Evolutionary conservation across 2,888 invertebrate species (phyloP).

Genomic region (Hesperia comma): DNA sequence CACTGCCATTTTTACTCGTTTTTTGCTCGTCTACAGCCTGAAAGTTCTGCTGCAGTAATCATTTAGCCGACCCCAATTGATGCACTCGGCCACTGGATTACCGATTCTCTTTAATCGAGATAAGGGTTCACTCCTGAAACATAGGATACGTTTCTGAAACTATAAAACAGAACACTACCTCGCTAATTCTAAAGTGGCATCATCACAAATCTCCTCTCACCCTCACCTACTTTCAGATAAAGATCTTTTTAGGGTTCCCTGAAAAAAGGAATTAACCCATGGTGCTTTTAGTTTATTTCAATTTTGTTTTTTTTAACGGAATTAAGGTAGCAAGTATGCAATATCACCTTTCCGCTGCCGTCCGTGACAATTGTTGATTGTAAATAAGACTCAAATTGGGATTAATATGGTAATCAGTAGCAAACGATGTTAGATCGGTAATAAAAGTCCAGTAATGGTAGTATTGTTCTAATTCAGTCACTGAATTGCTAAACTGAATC

Average conservation of each 20-base stretch:
- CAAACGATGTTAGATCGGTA: too few relatives aligned
- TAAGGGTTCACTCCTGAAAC: conserved; percentile 17
- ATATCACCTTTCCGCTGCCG: too few relatives aligned
- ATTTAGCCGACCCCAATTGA: conserved; percentile 35
- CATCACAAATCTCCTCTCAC: conserved; percentile 75
- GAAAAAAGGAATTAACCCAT: background rate
- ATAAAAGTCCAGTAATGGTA: too few relatives aligned
- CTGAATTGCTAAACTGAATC: too few relatives aligned
- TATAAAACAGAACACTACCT: conserved; percentile 47
- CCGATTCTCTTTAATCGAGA: conserved; percentile 36
- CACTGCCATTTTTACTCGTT: conserved; percentile 25
- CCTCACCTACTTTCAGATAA: conserved; percentile 74
- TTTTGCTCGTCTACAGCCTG: conserved; percentile 23
- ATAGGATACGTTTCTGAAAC: conserved; percentile 35
- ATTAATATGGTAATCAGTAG: too few relatives aligned
- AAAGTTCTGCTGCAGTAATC: conserved; percentile 37
- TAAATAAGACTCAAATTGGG: too few relatives aligned
- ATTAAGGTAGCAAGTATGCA: too few relatives aligned
- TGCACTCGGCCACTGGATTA: conserved; percentile 32
- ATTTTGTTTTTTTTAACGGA: too few relatives aligned
- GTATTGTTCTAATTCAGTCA: too few relatives aligned
- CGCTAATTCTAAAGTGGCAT: conserved; percentile 66
- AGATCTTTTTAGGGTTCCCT: conserved; percentile 52
- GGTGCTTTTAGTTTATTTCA: background rate
- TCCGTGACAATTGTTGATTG: too few relatives aligned